Base-by-base conservation (phyloP, 1,140 invertebrate genomes). In the Proctacanthus coquilletti region DNA sequence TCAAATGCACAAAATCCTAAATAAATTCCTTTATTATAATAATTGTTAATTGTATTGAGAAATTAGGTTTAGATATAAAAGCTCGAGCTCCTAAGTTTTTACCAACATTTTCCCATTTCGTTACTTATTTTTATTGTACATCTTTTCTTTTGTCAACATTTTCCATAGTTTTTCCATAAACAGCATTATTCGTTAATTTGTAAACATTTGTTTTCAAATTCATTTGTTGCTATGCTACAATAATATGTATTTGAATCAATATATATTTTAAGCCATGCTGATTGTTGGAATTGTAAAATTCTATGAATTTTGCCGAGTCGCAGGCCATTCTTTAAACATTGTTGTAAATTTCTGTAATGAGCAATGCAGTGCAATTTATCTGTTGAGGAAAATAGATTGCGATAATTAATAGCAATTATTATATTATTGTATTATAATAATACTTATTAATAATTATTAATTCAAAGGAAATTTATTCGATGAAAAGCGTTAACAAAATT, bases 81-180 rank as follows among this genome's bases (percentile, higher is more conserved):
- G 39, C 21, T 40, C 47, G 41, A 9, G 46, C 48, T 25, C 45
- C 46, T 46, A 41, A 48, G n/a, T 25, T 6, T 31, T 11, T 34
- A 14, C 14, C 5, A n/a, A 39, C 23, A 35, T 40, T 46, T 14
- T 31, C 29, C 45, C 44, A 53, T 40, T 42, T 38, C 10, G 36
- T 50, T 5, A 49, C 45, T 21, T 62, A 33, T 50, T 56, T 50
- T 0, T n/a, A n/a, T n/a, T n/a, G n/a, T n/a, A 66, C 40, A 44
- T 60, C 44, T 23, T 46, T 42, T 37, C 53, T 39, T 36, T 56
- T 58, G 23, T 51, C 35, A 11, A 61, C 42, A 43, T 65, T 62
- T 44, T 66, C 59, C 45, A 65, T 59, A 3, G 53, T 64, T 49
- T 66, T 64, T 4, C 67, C 63, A 51, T 65, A 62, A 10, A 60